Percentiles rank a stretch among this genome's conserved stretches.
Evolutionary conservation across 2,797 vertebrate genomes (phyloP).

Genomic region (Percopsis omiscomaycus): DNA sequence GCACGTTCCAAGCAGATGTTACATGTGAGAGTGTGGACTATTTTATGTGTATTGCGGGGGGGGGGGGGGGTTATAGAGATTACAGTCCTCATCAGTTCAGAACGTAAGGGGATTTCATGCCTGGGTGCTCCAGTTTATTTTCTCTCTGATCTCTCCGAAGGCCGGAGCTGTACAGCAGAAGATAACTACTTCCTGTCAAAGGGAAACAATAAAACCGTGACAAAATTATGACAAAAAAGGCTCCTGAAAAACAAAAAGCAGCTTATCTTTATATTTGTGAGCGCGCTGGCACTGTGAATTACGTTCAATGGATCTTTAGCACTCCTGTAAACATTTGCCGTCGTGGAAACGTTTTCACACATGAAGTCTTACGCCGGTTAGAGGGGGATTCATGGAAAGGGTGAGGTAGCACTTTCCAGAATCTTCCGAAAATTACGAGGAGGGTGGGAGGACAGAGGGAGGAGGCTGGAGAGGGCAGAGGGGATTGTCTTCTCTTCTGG

Average conservation of each 20-base stretch:
- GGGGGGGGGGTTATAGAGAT: neutral
- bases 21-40: neutral
- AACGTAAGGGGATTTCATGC: conserved; percentile 9
- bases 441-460: conserved; percentile 28
- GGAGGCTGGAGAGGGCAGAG: conserved; percentile 19
- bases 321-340: conserved; percentile 19
- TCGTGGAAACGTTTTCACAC: conserved; percentile 52
- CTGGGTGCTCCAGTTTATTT: conserved; percentile 32
- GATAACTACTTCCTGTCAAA: conserved; percentile 21
- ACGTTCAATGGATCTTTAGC: conserved; percentile 25
- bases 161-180: conserved; percentile 2
- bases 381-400: conserved; percentile 56
- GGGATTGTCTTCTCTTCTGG: conserved; percentile 44
- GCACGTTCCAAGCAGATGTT: conserved; percentile 63
- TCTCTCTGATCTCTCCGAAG: conserved; percentile 28
- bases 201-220: conserved; percentile 29
- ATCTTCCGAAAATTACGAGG: conserved; percentile 60
- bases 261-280: neutral
- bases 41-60: conserved; percentile 11
- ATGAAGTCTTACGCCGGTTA: conserved; percentile 38
- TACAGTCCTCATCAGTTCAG: conserved; percentile 25
- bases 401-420: conserved; percentile 74
- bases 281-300: neutral
- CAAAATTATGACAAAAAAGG: conserved; percentile 1
- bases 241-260: neutral